A percentile compares a stretch with the other conserved stretches of the same genome.
phyloP scores from a whole-genome alignment of 2,113 vertebrate species.

The Lonchura striata region DNA sequence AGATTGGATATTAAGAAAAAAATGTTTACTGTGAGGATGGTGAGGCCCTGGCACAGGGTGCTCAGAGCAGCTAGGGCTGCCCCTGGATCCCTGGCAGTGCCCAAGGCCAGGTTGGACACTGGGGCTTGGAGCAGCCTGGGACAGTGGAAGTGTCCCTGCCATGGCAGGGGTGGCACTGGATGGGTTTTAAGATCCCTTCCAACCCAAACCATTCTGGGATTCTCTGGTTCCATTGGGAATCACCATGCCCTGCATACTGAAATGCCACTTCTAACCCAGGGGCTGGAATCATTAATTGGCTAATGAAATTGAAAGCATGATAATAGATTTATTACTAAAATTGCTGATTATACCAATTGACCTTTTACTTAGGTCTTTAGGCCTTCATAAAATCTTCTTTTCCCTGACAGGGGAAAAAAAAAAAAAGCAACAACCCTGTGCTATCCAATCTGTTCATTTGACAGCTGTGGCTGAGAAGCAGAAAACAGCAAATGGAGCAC shows the following conservation, averaged over 20 bases:
- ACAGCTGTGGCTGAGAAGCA: not conserved
- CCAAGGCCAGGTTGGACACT: not conserved
- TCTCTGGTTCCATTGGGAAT: not conserved
- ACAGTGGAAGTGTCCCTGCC: not conserved
- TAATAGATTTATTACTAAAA: conserved; percentile 20
- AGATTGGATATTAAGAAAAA: not conserved
- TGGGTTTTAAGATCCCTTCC: not conserved
- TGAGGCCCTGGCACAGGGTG: fast-evolving
- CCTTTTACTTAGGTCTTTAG: not conserved
- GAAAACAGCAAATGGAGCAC: not conserved
- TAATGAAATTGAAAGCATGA: not conserved
- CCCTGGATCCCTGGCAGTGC: not conserved
- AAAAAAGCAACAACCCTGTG: not conserved
- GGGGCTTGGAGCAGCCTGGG: not conserved
- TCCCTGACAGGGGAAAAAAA: not conserved
- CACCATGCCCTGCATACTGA: not conserved
- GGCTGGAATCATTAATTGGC: not conserved
- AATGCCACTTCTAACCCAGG: not conserved
- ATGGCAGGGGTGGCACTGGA: not conserved
- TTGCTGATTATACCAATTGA: conserved; percentile 33
- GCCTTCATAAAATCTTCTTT: not conserved
- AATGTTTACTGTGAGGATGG: not conserved
- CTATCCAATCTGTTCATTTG: not conserved
- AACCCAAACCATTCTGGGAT: not conserved
- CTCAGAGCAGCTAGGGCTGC: not conserved